A percentile compares a stretch with the other conserved stretches of the same genome.
These are phyloP conservation scores for Amphipyra berbera DNA, from an alignment of 2,888 invertebrate species.

Conservation along the genomic window DNA sequence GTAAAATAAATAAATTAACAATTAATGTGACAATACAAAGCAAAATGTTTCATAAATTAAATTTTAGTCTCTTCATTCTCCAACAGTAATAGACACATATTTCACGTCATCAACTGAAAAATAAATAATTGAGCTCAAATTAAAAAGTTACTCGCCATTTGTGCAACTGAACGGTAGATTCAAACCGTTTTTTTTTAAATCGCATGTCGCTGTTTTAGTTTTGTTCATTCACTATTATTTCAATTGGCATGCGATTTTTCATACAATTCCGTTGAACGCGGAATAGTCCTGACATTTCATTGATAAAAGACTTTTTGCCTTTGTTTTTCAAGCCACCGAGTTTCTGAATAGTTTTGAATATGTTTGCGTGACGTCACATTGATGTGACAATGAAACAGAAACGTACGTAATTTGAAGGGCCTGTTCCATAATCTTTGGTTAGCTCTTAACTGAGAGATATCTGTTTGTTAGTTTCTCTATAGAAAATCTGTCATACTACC, in stretches of 20 bases:
- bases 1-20: too few relatives aligned
- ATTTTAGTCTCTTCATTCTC: not conserved
- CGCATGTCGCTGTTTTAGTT: conserved; percentile 16
- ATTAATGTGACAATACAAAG: too few relatives aligned
- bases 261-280: conserved; percentile 36
- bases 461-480: too few relatives aligned
- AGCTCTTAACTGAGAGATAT: too few relatives aligned
- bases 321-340: not conserved
- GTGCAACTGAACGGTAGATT: conserved; percentile 16
- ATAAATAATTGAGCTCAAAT: conserved; percentile 10
- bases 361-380: not conserved
- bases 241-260: conserved; percentile 48
- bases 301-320: conserved; percentile 25
- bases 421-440: too few relatives aligned
- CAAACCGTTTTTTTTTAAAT: conserved; percentile 17
- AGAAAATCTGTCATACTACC: too few relatives aligned
- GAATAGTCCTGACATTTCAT: conserved; percentile 32
- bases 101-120: not conserved
- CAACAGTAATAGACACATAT: not conserved
- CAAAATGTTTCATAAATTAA: too few relatives aligned
- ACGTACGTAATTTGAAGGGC: too few relatives aligned
- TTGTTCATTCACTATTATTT: conserved; percentile 33
- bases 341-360: not conserved
- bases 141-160: conserved; percentile 2
- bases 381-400: too few relatives aligned